phyloP scores from a whole-genome alignment of 2,797 vertebrate species.

The Anguilla anguilla region DNA sequence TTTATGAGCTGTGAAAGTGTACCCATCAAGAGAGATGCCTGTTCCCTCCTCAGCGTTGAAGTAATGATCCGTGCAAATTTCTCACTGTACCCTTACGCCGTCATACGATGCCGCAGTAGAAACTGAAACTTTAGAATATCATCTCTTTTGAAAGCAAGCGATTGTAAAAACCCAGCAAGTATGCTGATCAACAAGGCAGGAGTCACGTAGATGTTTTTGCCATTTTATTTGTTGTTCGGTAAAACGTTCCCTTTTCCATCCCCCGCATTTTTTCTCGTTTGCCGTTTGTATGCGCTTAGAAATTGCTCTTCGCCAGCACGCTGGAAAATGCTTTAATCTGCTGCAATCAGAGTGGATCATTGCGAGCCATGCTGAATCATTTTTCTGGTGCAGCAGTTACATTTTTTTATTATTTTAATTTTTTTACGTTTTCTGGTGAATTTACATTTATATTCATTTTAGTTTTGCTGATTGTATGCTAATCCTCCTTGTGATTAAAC shows the following conservation, averaged over 20 bases:
- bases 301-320: constrained; percentile 39
- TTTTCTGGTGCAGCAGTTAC: neutral
- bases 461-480: neutral
- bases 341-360: neutral
- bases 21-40: neutral
- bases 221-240: neutral
- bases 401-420: neutral
- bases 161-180: neutral
- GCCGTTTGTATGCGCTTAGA: constrained; percentile 31
- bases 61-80: constrained; percentile 8
- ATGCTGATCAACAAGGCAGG: neutral
- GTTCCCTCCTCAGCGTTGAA: constrained; percentile 6
- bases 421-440: neutral
- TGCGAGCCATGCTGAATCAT: neutral
- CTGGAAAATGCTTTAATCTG: constrained; percentile 17
- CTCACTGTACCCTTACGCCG: neutral
- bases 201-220: neutral
- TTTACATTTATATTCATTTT: neutral
- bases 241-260: neutral
- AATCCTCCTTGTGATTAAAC: neutral
- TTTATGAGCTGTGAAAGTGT: constrained; percentile 9
- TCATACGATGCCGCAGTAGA: neutral
- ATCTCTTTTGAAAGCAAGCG: neutral
- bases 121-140: neutral
- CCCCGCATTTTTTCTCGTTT: constrained; percentile 34